phyloP scores from a whole-genome alignment of 2,888 invertebrate species.

The Apodemia duryi region DNA sequence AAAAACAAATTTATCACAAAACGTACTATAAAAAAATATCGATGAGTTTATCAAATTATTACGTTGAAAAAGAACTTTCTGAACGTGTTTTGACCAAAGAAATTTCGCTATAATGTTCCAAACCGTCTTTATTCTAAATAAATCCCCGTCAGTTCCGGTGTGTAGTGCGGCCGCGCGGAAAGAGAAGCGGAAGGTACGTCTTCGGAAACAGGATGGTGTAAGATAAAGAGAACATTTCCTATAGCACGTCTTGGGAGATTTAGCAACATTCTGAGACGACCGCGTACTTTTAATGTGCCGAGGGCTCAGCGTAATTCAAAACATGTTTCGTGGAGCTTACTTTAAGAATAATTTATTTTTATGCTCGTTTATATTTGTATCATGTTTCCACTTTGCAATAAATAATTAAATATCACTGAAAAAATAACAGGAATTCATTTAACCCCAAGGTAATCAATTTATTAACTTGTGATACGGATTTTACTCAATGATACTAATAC shows the following conservation, averaged over 20 bases:
- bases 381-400: not conserved
- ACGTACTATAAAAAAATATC: too few species aligned
- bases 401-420: too few species aligned
- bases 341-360: not conserved
- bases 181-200: slow-evolving; percentile 63
- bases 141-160: slow-evolving; percentile 64
- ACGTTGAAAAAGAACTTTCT: too few species aligned
- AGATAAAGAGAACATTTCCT: slow-evolving; percentile 79
- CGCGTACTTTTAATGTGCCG: slow-evolving; percentile 49
- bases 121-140: slow-evolving; percentile 45
- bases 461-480: too few species aligned
- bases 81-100: not conserved
- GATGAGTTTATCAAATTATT: too few species aligned
- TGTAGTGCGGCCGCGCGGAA: slow-evolving; percentile 56
- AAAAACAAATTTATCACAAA: too few species aligned
- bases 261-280: slow-evolving; percentile 64
- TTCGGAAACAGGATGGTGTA: slow-evolving; percentile 74
- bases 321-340: slow-evolving; percentile 32
- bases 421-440: too few species aligned
- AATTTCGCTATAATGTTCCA: slow-evolving; percentile 4
- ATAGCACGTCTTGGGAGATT: slow-evolving; percentile 63
- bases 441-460: too few species aligned
- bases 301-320: slow-evolving; percentile 47
- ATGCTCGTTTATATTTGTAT: not conserved
- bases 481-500: too few species aligned